These are phyloP conservation scores for Miniopterus natalensis DNA, from an alignment of 2,113 vertebrate genomes.

Conservation along the genomic window DNA sequence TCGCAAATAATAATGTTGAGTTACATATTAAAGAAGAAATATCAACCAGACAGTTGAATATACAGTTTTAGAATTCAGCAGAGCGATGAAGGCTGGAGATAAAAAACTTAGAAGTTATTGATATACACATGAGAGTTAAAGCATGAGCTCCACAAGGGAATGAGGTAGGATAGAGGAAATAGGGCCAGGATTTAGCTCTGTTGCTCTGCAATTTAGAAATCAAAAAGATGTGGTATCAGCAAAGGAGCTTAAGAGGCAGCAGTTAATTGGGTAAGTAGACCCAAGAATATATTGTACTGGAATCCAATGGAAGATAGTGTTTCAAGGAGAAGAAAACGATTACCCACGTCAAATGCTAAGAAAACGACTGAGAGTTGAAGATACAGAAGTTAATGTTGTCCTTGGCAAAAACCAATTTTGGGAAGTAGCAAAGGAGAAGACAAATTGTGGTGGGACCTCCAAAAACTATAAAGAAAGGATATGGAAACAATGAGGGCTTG, in stretches of 20 bases:
- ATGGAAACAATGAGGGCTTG: background rate
- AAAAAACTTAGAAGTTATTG: background rate
- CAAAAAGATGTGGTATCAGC: background rate
- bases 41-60: background rate
- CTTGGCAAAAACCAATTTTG: background rate
- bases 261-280: background rate
- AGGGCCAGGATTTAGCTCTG: background rate
- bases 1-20: background rate
- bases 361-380: background rate
- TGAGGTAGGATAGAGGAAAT: background rate
- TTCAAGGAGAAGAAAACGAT: background rate
- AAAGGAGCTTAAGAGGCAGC: background rate
- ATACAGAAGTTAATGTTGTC: background rate
- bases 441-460: background rate
- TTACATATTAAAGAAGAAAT: conserved; percentile 40
- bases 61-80: background rate
- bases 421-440: background rate
- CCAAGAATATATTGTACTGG: accelerated
- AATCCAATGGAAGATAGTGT: background rate
- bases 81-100: background rate
- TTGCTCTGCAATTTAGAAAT: background rate
- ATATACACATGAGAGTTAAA: background rate
- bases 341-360: background rate
- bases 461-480: background rate
- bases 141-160: background rate